Evolutionary conservation across 2,113 vertebrate species (phyloP).

Genomic region (Passer montanus): DNA sequence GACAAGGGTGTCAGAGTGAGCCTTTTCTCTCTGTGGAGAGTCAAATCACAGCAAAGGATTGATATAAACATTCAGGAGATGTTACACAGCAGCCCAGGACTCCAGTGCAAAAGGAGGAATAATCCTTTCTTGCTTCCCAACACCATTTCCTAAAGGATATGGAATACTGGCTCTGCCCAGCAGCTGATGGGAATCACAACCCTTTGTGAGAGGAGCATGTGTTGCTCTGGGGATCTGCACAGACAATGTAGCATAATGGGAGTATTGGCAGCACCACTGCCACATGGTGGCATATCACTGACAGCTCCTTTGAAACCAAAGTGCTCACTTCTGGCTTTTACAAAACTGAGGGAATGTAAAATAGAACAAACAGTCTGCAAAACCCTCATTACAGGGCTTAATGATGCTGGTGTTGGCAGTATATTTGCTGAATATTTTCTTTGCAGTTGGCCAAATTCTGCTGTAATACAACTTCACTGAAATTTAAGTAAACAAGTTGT

Average conservation of each 20-base stretch:
- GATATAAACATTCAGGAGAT: neutral
- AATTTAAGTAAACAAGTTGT: neutral
- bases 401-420: constrained; percentile 3
- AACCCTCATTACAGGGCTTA: neutral
- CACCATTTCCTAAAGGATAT: neutral
- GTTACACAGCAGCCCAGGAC: neutral
- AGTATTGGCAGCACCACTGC: neutral
- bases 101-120: neutral
- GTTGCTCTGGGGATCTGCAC: neutral
- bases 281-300: neutral
- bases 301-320: neutral
- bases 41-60: neutral
- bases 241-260: neutral
- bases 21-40: neutral
- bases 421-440: constrained; percentile 17
- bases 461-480: neutral
- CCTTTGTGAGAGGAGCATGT: neutral
- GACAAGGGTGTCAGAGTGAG: neutral
- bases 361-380: neutral
- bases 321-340: neutral
- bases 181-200: neutral
- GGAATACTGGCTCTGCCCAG: neutral
- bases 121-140: neutral
- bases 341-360: neutral
- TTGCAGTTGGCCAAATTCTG: neutral